Conservation (phyloP, 2,113 vertebrate species). For the Pogona vitticeps region DNA sequence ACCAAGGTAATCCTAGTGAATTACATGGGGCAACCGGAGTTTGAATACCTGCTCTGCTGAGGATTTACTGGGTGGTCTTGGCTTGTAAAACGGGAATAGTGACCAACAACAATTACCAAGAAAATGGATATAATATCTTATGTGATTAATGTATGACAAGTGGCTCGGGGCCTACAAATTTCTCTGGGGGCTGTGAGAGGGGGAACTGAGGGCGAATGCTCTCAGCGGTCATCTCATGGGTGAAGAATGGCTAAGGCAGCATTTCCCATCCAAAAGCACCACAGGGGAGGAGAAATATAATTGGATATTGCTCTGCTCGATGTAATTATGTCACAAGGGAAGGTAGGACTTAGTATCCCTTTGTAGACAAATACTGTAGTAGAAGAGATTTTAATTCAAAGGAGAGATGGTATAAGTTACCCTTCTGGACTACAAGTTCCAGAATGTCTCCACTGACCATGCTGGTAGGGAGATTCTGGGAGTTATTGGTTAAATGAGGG, state of each 20-base stretch:
- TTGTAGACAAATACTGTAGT: not conserved
- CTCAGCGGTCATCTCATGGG: not conserved
- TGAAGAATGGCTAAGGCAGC: not conserved
- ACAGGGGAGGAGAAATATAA: not conserved
- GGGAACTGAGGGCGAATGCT: not conserved
- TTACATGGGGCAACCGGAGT: not conserved
- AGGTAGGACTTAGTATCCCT: not conserved
- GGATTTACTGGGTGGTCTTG: not conserved
- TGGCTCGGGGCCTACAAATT: not conserved
- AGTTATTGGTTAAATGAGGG: no score
- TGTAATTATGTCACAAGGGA: not conserved
- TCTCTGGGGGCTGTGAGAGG: not conserved
- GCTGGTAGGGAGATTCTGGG: no score
- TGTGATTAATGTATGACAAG: not conserved
- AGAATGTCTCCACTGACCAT: no score
- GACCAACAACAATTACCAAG: not conserved
- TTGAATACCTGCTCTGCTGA: not conserved
- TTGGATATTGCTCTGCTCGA: not conserved
- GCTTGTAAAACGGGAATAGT: slow-evolving; percentile 4
- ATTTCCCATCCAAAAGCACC: not conserved
- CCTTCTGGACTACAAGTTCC: no score
- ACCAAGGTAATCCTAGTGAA: slow-evolving; percentile 11
- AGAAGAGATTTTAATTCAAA: no score
- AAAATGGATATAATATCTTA: not conserved
- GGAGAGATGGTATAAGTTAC: no score